A percentile compares a stretch with the other conserved stretches of the same genome.
These are phyloP conservation scores for Bathynomus jamesi DNA, from an alignment of 1,140 invertebrate species.

Conservation along the genomic window DNA sequence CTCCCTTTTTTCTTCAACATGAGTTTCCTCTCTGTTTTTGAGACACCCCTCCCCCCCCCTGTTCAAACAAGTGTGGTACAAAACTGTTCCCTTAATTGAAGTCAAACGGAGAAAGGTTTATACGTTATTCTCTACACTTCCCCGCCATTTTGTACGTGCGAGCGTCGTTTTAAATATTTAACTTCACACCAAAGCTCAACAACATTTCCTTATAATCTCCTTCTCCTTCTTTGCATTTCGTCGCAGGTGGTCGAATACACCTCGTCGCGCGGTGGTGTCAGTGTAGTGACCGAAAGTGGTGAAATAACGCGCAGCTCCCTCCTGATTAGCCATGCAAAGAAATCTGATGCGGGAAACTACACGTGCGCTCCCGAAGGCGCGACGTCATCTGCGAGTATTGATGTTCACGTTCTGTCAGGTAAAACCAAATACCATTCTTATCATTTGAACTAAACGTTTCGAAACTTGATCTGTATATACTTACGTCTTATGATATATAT, in stretches of 20 bases:
- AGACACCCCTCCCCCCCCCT: too few relatives aligned
- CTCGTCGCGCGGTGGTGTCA: conserved; percentile 58
- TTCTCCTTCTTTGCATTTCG: not conserved
- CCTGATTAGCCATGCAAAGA: conserved; percentile 71
- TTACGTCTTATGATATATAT: not conserved
- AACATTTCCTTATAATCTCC: not conserved
- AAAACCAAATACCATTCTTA: not conserved
- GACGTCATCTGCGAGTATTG: not conserved
- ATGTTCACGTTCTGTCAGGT: conserved; percentile 11
- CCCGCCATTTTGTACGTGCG: too few relatives aligned
- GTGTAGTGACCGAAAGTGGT: conserved; percentile 81
- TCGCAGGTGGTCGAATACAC: conserved; percentile 41
- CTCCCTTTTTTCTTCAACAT: too few relatives aligned
- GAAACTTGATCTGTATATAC: not conserved
- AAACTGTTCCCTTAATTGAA: too few relatives aligned
- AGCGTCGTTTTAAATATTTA: too few relatives aligned
- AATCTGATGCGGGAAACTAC: conserved; percentile 76
- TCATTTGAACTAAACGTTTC: not conserved
- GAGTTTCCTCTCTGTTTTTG: too few relatives aligned
- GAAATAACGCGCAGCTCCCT: conserved; percentile 79
- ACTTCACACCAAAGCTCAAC: too few relatives aligned
- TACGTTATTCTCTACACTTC: too few relatives aligned
- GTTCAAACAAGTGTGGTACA: too few relatives aligned
- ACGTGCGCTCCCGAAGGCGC: conserved; percentile 76
- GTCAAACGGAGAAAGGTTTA: too few relatives aligned